Percentiles rank a stretch among this genome's conserved stretches.
These are phyloP conservation scores for Takifugu flavidus DNA, from an alignment of 2,113 vertebrate genomes.

Conservation along the genomic window DNA sequence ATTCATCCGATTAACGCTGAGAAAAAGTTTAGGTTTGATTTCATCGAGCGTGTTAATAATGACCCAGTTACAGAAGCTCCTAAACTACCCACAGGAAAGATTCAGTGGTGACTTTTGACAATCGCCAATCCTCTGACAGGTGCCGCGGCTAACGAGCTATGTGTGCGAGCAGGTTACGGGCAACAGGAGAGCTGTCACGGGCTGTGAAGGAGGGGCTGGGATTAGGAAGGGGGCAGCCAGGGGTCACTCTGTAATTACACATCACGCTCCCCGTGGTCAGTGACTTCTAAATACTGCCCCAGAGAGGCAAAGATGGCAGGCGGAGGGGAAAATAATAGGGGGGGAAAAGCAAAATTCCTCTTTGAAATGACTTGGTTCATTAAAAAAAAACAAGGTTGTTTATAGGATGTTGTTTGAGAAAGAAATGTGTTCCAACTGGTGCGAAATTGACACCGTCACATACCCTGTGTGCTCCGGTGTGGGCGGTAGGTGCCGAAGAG, in stretches of 20 bases:
- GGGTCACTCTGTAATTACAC: slow-evolving; percentile 71
- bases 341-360: background rate
- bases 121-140: slow-evolving; percentile 35
- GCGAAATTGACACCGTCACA: slow-evolving; percentile 17
- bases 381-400: background rate
- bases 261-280: slow-evolving; percentile 65
- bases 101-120: slow-evolving; percentile 6
- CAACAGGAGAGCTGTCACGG: slow-evolving; percentile 45
- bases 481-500: slow-evolving; percentile 64
- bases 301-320: slow-evolving; percentile 27
- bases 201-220: slow-evolving; percentile 15
- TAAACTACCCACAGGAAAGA: no score
- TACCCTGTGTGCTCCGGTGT: slow-evolving; percentile 37
- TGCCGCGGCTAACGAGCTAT: slow-evolving; percentile 60
- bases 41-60: no score
- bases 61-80: no score
- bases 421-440: slow-evolving; percentile 22
- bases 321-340: background rate
- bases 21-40: no score
- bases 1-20: no score
- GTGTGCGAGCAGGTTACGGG: slow-evolving; percentile 30
- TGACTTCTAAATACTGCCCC: slow-evolving; percentile 24
- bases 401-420: slow-evolving; percentile 6
- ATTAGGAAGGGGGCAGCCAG: slow-evolving; percentile 40
- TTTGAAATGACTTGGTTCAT: background rate